These are phyloP conservation scores for Cliona cf. orientalis DNA, from an alignment of 37 sponge, comb jelly and placozoan genomes.

Conservation along the genomic window DNA sequence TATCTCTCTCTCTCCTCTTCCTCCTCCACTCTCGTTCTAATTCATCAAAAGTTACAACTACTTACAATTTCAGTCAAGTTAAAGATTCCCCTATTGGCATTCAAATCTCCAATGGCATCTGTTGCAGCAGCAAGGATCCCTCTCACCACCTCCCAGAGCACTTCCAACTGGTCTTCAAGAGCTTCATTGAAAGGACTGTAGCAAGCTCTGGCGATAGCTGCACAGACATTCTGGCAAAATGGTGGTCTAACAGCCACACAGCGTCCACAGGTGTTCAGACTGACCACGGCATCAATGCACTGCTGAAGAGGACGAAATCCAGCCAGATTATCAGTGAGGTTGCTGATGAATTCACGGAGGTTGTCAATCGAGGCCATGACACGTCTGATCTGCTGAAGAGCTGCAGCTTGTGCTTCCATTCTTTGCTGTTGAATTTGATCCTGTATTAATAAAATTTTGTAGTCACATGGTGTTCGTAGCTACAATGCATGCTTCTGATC, in stretches of 20 bases:
- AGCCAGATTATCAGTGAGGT: neutral
- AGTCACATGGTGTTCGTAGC: no score
- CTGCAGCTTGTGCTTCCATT: no score
- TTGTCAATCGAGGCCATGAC: no score
- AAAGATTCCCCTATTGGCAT: no score
- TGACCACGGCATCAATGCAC: constrained; percentile 16
- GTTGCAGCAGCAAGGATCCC: neutral
- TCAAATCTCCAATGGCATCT: neutral
- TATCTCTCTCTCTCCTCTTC: no score
- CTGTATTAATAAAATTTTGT: no score
- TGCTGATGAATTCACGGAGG: neutral
- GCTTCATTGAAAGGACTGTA: constrained; percentile 30
- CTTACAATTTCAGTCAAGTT: no score
- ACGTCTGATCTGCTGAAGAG: no score
- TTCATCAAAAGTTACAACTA: no score
- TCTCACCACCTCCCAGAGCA: constrained; percentile 14
- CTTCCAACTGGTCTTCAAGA: constrained; percentile 20
- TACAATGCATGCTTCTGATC: no score
- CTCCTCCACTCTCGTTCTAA: no score
- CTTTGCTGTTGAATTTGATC: no score
- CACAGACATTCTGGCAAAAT: constrained; percentile 23
- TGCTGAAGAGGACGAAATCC: constrained; percentile 1
- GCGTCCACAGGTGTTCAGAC: constrained; percentile 9
- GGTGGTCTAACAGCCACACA: constrained; percentile 2
- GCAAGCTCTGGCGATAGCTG: constrained; percentile 24